phyloP scores from a whole-genome alignment of 1,140 invertebrate species.

The Drosophila leontia region DNA sequence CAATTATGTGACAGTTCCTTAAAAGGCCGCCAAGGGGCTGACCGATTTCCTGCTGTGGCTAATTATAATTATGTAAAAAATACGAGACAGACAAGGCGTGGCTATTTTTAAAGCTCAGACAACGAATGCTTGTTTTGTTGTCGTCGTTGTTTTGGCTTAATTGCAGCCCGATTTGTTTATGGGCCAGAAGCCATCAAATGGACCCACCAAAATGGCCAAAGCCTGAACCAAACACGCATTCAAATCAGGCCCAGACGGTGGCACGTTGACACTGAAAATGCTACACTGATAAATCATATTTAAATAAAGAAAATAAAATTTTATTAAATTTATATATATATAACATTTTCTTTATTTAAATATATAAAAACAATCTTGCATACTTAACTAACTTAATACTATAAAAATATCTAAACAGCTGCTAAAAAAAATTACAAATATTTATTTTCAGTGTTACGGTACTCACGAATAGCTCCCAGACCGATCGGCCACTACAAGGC shows the following conservation, averaged over 20 bases:
- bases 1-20: conserved; percentile 50
- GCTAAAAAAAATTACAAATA: background rate
- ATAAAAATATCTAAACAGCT: background rate
- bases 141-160: conserved; percentile 48
- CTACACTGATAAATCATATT: background rate
- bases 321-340: too few species aligned
- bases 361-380: too few species aligned
- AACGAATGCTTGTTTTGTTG: conserved; percentile 38
- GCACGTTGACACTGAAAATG: conserved; percentile 44
- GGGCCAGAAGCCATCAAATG: conserved; percentile 68
- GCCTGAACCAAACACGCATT: conserved; percentile 67
- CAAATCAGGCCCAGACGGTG: conserved; percentile 62
- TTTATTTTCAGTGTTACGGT: background rate
- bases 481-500: conserved; percentile 59
- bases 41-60: conserved; percentile 52
- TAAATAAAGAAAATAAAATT: too few species aligned
- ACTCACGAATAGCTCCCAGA: conserved; percentile 23
- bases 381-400: background rate
- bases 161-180: conserved; percentile 75
- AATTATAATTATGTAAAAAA: conserved; percentile 53
- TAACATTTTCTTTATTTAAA: too few species aligned
- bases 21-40: conserved; percentile 39
- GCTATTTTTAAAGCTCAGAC: conserved; percentile 56
- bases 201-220: conserved; percentile 61
- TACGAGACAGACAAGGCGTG: conserved; percentile 32